These are phyloP conservation scores for Myopa testacea DNA, from an alignment of 2,888 invertebrate genomes.

Conservation along the genomic window DNA sequence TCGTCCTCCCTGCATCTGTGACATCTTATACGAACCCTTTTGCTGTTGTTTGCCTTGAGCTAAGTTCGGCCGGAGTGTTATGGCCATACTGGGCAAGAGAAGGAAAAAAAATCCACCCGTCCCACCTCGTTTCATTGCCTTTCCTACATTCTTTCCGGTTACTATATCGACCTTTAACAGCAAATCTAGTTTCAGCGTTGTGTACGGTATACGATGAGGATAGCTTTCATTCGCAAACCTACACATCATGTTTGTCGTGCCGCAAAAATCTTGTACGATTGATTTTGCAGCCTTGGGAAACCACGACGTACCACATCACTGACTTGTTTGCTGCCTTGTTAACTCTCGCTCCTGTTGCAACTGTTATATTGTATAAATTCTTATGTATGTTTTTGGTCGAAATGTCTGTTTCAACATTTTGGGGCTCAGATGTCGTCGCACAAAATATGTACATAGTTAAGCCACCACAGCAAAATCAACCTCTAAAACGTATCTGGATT, in stretches of 20 bases:
- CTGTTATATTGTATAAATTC: too few relatives aligned
- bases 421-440: too few relatives aligned
- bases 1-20: slow-evolving; percentile 14
- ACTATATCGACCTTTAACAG: not conserved
- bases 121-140: not conserved
- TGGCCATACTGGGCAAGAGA: not conserved
- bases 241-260: not conserved
- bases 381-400: too few relatives aligned
- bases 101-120: not conserved
- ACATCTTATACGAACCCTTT: not conserved
- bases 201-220: not conserved
- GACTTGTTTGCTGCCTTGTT: too few relatives aligned
- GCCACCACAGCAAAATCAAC: too few relatives aligned
- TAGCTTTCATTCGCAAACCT: not conserved
- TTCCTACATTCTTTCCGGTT: not conserved
- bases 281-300: slow-evolving; percentile 20
- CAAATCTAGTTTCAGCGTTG: not conserved
- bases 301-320: not conserved
- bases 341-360: too few relatives aligned
- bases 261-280: slow-evolving; percentile 29
- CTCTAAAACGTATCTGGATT: too few relatives aligned
- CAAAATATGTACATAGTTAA: too few relatives aligned
- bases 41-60: slow-evolving; percentile 11
- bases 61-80: slow-evolving; percentile 11
- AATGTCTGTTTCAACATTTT: too few relatives aligned